A percentile compares a stretch with the other conserved stretches of the same genome.
Conservation (phyloP, 2,797 vertebrate species). For the Rallus crepitans region DNA sequence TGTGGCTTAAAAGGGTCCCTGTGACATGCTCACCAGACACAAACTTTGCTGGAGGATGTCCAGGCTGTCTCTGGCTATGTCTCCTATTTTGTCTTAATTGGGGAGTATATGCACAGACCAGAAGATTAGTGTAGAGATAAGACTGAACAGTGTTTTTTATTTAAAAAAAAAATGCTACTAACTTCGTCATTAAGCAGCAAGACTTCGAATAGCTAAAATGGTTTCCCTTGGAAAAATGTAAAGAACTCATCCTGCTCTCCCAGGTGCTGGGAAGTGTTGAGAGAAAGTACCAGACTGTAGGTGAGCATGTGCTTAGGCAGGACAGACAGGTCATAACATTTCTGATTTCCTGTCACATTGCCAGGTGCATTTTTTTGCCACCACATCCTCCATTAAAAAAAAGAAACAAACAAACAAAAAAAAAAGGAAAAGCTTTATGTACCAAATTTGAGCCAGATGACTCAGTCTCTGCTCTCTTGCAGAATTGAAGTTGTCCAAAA, state of each 20-base stretch:
- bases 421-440: not conserved
- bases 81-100: not conserved
- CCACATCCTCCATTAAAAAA: not conserved
- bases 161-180: not conserved
- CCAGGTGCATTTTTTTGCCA: rapidly evolving
- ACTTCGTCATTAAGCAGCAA: not conserved
- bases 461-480: not conserved
- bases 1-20: rapidly evolving
- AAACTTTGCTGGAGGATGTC: not conserved
- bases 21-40: rapidly evolving
- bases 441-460: not conserved
- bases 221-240: not conserved
- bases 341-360: not conserved
- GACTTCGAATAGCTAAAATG: not conserved
- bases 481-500: not conserved
- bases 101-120: not conserved
- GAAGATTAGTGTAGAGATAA: too few species aligned
- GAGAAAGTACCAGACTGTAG: not conserved
- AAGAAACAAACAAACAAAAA: not conserved
- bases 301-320: not conserved
- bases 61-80: not conserved
- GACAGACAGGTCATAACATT: not conserved
- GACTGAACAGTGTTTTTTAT: not conserved
- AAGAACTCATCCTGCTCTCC: not conserved
- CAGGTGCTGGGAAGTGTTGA: rapidly evolving